Percentiles rank a stretch among this genome's conserved stretches.
These are phyloP conservation scores for Pentamera pediparva DNA, from an alignment of 53 echinoderm and acorn worm species.

Conservation along the genomic window DNA sequence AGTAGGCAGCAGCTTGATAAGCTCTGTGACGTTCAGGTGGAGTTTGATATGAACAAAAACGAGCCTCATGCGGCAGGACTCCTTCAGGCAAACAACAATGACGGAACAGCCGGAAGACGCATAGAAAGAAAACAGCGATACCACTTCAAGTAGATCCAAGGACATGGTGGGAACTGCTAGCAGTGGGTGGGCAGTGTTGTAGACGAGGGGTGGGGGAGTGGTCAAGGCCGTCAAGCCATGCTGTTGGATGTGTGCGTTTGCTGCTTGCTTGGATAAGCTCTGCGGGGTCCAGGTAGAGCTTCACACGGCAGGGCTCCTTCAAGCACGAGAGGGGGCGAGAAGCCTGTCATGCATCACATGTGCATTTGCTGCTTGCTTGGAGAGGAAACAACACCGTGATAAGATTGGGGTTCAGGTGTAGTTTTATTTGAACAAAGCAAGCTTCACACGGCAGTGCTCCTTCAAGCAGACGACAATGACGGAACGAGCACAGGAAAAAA, in stretches of 20 bases:
- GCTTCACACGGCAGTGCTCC: constrained; percentile 88
- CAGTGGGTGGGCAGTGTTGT: no score
- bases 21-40: constrained; percentile 85
- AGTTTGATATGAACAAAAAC: constrained; percentile 99
- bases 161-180: no score
- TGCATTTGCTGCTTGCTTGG: constrained; percentile 92
- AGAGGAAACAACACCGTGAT: constrained; percentile 88
- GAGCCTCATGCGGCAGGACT: constrained; percentile 85
- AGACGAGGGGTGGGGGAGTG: constrained; percentile 96
- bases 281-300: constrained; percentile 92
- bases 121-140: constrained; percentile 35
- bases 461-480: constrained; percentile 88
- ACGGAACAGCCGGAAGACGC: constrained; percentile 75
- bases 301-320: constrained; percentile 93
- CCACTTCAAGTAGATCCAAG: no score
- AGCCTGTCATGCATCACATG: constrained; percentile 95
- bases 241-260: constrained; percentile 95
- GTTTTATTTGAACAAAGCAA: constrained; percentile 97
- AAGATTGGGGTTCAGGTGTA: constrained; percentile 89
- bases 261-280: constrained; percentile 89
- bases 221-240: no score
- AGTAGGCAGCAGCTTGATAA: constrained; percentile 90
- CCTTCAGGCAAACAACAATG: constrained; percentile 82
- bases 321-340: constrained; percentile 66
- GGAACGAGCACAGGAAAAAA: constrained; percentile 44